phyloP scores from a whole-genome alignment of 2,113 vertebrate species.

The Megaceryle maxima region DNA sequence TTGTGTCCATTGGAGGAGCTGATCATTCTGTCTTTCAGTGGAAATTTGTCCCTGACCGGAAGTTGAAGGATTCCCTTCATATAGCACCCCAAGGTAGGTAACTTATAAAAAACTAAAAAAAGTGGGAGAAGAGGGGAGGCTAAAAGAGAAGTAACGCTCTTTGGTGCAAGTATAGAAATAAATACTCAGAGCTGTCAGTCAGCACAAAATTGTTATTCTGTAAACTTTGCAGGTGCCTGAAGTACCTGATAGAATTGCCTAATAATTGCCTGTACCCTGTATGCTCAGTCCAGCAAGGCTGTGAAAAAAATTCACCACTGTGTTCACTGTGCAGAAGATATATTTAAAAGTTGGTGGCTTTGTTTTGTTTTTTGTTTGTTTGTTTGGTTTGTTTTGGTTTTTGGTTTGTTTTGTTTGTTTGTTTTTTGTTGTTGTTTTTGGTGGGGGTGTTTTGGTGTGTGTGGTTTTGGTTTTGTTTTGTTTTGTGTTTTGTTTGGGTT shows the following conservation, averaged over 20 bases:
- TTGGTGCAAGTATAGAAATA: not conserved
- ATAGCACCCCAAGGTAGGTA: conserved; percentile 90
- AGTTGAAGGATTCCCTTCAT: conserved; percentile 91
- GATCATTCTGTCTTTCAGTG: conserved; percentile 99
- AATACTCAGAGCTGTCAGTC: not conserved
- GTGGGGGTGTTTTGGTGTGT: no score
- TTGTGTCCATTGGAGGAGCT: conserved; percentile 95
- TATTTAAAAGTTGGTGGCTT: not conserved
- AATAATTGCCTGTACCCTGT: not conserved
- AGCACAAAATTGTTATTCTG: not conserved
- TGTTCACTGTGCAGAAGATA: not conserved
- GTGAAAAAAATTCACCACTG: not conserved
- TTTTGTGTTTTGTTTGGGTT: no score
- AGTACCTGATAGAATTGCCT: not conserved
- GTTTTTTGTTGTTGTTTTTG: no score
- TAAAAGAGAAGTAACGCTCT: not conserved
- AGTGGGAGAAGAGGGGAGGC: no score
- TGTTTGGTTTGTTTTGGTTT: no score
- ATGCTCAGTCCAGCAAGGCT: not conserved
- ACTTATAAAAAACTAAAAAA: fast-evolving
- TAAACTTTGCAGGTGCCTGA: not conserved
- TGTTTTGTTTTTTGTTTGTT: no score
- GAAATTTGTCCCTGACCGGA: conserved; percentile 96
- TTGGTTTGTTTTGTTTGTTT: no score
- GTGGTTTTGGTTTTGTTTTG: no score